Conservation (phyloP, 2,113 vertebrate species). For the Mormyrus iriodes region DNA sequence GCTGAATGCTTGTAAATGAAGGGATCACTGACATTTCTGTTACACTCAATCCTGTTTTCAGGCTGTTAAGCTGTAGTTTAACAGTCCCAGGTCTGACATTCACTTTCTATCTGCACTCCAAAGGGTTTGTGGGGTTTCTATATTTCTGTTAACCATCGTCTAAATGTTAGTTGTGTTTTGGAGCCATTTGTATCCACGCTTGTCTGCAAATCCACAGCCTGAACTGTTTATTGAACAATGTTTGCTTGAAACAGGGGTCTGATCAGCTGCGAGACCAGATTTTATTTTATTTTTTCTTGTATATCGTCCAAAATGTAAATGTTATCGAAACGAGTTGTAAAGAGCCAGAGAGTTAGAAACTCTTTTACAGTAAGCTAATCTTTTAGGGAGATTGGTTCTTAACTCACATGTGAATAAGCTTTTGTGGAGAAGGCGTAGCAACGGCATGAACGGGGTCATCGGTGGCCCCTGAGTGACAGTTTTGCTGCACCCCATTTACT, state of each 20-base stretch:
- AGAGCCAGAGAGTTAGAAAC: no score
- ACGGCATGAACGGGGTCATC: not conserved
- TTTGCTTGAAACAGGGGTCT: not conserved
- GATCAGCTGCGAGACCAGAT: not conserved
- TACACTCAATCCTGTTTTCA: not conserved
- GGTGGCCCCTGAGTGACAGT: not conserved
- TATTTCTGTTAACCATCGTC: not conserved
- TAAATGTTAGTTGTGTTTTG: not conserved
- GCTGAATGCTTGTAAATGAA: not conserved
- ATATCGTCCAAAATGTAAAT: not conserved
- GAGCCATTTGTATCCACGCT: not conserved
- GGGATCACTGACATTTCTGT: not conserved
- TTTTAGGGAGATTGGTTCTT: not conserved
- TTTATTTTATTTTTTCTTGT: not conserved
- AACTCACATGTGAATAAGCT: not conserved
- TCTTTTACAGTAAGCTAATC: not conserved
- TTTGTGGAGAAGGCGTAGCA: not conserved
- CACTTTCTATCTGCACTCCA: not conserved
- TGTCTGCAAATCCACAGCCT: not conserved
- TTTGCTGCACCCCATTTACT: not conserved
- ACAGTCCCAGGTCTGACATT: not conserved
- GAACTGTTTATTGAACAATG: not conserved
- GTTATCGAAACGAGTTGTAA: not conserved
- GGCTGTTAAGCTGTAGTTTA: constrained; percentile 1
- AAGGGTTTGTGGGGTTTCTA: not conserved